Evolutionary conservation across 2,113 vertebrate genomes (phyloP), one percentile per base, ranked within the genome.

Genomic region (Nannospalax galili): DNA sequence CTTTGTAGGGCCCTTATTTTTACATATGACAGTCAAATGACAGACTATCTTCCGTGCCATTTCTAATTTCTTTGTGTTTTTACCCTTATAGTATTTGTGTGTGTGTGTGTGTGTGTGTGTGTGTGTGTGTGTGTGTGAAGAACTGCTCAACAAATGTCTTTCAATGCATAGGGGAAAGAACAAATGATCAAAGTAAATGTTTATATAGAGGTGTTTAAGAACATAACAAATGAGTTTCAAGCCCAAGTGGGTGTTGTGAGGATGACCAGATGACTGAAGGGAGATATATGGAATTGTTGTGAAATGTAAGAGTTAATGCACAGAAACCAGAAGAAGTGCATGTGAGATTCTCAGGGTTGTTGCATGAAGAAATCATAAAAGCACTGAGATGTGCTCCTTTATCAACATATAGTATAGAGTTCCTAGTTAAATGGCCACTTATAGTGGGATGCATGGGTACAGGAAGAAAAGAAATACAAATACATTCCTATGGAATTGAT

Each of bases 1-100:
- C 85, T 42, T 86, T 92, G 90, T 42, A 82, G 86, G 65, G 8
- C 64, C 77, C 35, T 95, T 32, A 72, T 52, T 93, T 92, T 96
- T 73, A 89, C 37, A 35, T 12, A 35, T n/a, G 32, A 58, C 78
- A 78, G 70, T 40, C 28, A 75, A 8, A 42, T 32, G 24, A 5
- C 26, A 75, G 35, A 45, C 65, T 72, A 40, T 26, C n/a, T 81
- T 77, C 40, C 85, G 80, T 84, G 40, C 14, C 1, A 88, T 92
- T 92, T 91, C 5, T 37, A 56, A 69, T 58, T 87, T 45, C 75
- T 48, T 73, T 92, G 20, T 60, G 32, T 3, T 79, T 80, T 95
- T 92, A 52, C 56, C 35, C 3, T 22, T 24, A 40, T 35, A 28
- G 35, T 19, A 7, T 45, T 52, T 64, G 84, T 22, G 0, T 65